Conservation (phyloP, 2,113 vertebrate genomes). For the Thunnus maccoyii region DNA sequence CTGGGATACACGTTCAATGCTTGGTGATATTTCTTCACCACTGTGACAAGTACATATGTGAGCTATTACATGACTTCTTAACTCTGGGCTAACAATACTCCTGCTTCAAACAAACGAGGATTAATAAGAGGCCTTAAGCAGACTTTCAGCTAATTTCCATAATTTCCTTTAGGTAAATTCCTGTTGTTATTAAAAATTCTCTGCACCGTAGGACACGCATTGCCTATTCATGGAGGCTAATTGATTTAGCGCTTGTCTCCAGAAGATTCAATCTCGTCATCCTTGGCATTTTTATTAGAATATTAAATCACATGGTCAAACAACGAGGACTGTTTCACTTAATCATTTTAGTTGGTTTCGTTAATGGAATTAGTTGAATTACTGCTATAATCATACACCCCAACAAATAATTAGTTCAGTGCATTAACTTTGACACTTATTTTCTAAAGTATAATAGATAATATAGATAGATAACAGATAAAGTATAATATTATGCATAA, state of each 20-base stretch:
- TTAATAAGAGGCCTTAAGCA: constrained; percentile 2
- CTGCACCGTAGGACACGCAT: constrained; percentile 11
- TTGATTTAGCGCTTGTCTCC: constrained; percentile 52
- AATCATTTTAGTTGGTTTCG: constrained; percentile 47
- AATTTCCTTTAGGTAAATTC: constrained; percentile 50
- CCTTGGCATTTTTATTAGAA: constrained; percentile 65
- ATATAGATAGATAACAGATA: background rate
- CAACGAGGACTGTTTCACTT: constrained; percentile 35
- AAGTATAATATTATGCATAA: constrained; percentile 39
- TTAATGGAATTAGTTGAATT: constrained; percentile 53
- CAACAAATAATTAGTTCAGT: constrained; percentile 48
- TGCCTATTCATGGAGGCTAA: constrained; percentile 30
- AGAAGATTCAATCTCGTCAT: constrained; percentile 61
- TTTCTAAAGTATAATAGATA: constrained; percentile 34
- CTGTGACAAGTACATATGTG: background rate
- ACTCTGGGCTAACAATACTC: background rate
- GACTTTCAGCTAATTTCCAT: constrained; percentile 40
- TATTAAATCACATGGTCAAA: constrained; percentile 60
- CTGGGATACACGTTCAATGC: background rate
- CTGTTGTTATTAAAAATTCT: constrained; percentile 46
- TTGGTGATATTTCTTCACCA: background rate
- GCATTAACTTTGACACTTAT: constrained; percentile 41
- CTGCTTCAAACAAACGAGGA: constrained; percentile 13
- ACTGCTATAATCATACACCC: constrained; percentile 31
- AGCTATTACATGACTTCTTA: background rate